Evolutionary conservation across 2,888 invertebrate species (phyloP).

Genomic region (Tachystola acroxantha): DNA sequence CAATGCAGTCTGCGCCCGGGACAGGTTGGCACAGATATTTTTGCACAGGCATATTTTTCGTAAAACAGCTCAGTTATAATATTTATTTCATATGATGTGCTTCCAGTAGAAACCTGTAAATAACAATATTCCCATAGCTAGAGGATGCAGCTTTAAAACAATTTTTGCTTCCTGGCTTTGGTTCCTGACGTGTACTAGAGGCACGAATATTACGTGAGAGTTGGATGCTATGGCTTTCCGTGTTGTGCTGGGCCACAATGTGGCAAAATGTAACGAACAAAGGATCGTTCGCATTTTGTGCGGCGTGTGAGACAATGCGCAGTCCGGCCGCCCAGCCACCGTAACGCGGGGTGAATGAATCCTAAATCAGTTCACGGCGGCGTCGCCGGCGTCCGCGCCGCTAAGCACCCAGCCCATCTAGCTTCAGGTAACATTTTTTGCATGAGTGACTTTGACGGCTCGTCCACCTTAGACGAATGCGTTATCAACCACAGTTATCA

Average conservation of each 20-base stretch:
- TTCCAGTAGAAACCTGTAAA: too few relatives aligned
- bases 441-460: slow-evolving; percentile 8
- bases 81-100: too few relatives aligned
- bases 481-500: too few relatives aligned
- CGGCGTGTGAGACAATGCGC: slow-evolving; percentile 59
- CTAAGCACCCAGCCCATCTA: slow-evolving; percentile 23
- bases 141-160: too few relatives aligned
- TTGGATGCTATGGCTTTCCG: too few relatives aligned
- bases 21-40: too few relatives aligned
- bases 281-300: slow-evolving; percentile 63
- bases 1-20: too few relatives aligned
- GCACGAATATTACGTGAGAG: slow-evolving; percentile 50
- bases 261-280: slow-evolving; percentile 64
- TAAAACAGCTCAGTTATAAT: too few relatives aligned
- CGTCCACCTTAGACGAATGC: not conserved
- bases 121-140: too few relatives aligned
- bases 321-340: slow-evolving; percentile 53
- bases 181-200: slow-evolving; percentile 23
- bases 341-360: slow-evolving; percentile 71
- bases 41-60: too few relatives aligned
- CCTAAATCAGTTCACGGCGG: slow-evolving; percentile 55
- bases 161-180: too few relatives aligned
- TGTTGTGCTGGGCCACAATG: slow-evolving; percentile 55
- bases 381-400: slow-evolving; percentile 25
- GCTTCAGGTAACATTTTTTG: slow-evolving; percentile 14